phyloP scores from a whole-genome alignment of 1,140 invertebrate species.

The Onthophagus taurus region DNA sequence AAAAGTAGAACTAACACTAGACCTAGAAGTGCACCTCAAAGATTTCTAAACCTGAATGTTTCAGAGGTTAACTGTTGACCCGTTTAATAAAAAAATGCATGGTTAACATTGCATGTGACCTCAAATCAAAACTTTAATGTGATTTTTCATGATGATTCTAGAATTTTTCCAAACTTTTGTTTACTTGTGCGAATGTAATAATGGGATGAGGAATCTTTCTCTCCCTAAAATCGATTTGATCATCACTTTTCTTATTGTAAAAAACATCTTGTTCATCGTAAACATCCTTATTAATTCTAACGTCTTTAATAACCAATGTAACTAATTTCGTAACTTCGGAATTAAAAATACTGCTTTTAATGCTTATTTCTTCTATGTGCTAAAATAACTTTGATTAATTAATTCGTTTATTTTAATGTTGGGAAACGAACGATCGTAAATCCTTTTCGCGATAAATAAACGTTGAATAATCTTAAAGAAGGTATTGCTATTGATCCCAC shows the following conservation, averaged over 20 bases:
- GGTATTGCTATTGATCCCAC: conserved; percentile 58
- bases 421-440: conserved; percentile 52
- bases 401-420: conserved; percentile 19
- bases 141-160: too few relatives aligned
- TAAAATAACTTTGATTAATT: conserved; percentile 39
- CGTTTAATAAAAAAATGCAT: too few relatives aligned
- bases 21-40: too few relatives aligned
- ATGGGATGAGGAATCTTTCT: conserved; percentile 67
- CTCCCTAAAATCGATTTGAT: conserved; percentile 52
- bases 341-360: conserved; percentile 83
- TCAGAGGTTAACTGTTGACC: too few relatives aligned
- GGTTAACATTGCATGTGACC: too few relatives aligned
- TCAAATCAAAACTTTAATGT: too few relatives aligned
- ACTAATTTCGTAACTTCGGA: conserved; percentile 81
- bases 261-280: too few relatives aligned
- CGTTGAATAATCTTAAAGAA: conserved; percentile 54
- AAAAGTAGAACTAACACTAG: too few relatives aligned
- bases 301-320: conserved; percentile 72
- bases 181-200: conserved; percentile 75
- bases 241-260: conserved; percentile 19
- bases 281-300: conserved; percentile 75
- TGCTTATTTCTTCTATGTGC: conserved; percentile 78
- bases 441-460: conserved; percentile 55
- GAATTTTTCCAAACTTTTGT: too few relatives aligned
- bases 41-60: too few relatives aligned